Percentiles rank a stretch among this genome's conserved stretches.
Evolutionary conservation across 1,140 invertebrate genomes (phyloP).

Genomic region (Helicoverpa zea): DNA sequence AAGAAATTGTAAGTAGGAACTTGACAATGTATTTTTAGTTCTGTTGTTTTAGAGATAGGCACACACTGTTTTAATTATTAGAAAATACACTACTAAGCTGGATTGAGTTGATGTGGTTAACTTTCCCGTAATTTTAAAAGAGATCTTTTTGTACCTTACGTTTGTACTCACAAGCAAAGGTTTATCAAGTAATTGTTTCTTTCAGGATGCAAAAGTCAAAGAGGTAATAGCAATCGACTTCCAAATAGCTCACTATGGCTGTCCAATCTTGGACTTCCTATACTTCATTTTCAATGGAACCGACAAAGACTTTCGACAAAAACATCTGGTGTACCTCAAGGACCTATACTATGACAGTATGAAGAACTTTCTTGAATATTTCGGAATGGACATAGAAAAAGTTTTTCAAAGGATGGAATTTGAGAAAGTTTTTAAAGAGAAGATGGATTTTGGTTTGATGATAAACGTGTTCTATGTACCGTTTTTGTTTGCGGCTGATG

Average conservation of each 20-base stretch:
- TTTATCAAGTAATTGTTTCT: constrained; percentile 26
- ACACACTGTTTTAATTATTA: too few relatives aligned
- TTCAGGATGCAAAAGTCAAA: constrained; percentile 64
- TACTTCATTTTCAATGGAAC: constrained; percentile 72
- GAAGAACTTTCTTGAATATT: constrained; percentile 63
- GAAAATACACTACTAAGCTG: too few relatives aligned
- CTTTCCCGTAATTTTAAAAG: too few relatives aligned
- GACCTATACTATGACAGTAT: constrained; percentile 66
- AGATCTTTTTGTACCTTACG: too few relatives aligned
- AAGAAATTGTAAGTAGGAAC: constrained; percentile 62
- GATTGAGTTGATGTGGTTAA: too few relatives aligned
- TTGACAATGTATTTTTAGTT: background rate
- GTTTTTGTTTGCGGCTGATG: constrained; percentile 62
- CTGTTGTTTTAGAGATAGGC: too few relatives aligned
- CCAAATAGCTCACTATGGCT: constrained; percentile 73
- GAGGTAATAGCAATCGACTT: constrained; percentile 72
- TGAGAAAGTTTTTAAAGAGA: constrained; percentile 62
- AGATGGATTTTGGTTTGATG: constrained; percentile 68
- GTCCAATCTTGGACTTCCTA: constrained; percentile 71
- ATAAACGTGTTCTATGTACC: constrained; percentile 65
- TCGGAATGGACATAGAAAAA: constrained; percentile 60
- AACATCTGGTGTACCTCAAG: constrained; percentile 63
- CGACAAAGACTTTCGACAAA: constrained; percentile 66
- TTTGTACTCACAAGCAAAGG: too few relatives aligned
- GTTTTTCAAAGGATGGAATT: constrained; percentile 64